Percentiles rank a stretch among this genome's conserved stretches.
Evolutionary conservation across 92 coral and sea anemone species (phyloP).

Genomic region (Zoanthus gigantus): DNA sequence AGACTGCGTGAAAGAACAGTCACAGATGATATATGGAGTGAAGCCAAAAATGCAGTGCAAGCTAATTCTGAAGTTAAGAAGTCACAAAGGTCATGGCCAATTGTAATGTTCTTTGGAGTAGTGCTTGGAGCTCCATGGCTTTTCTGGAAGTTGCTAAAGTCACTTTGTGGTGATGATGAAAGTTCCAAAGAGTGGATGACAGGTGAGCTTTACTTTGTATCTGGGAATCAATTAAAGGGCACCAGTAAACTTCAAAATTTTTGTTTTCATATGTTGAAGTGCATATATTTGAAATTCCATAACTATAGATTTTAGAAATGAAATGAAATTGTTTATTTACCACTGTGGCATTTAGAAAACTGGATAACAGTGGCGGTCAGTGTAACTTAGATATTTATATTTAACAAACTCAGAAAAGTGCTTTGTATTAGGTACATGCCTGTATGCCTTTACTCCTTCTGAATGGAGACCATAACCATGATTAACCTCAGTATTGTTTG

Average conservation of each 20-base stretch:
- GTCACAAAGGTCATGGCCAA: slow-evolving; percentile 91
- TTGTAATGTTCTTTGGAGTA: slow-evolving; percentile 94
- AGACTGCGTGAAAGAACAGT: slow-evolving; percentile 70
- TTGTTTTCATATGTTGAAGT: too few species aligned
- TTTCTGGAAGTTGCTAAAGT: slow-evolving; percentile 89
- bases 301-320: too few species aligned
- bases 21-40: slow-evolving; percentile 92
- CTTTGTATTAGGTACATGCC: too few species aligned
- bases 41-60: slow-evolving; percentile 59
- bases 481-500: too few species aligned
- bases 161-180: slow-evolving; percentile 74
- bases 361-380: too few species aligned
- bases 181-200: slow-evolving; percentile 84
- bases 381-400: too few species aligned
- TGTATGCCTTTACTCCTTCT: too few species aligned
- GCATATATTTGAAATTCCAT: background rate
- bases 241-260: too few species aligned
- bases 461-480: too few species aligned
- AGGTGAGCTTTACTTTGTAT: slow-evolving; percentile 59
- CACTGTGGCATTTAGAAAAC: too few species aligned
- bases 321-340: too few species aligned
- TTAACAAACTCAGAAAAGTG: too few species aligned
- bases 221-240: background rate
- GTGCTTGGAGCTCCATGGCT: slow-evolving; percentile 94
- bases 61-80: slow-evolving; percentile 57